Evolutionary conservation across 2,797 vertebrate genomes (phyloP).

Genomic region (Triplophysa yarkandensis): DNA sequence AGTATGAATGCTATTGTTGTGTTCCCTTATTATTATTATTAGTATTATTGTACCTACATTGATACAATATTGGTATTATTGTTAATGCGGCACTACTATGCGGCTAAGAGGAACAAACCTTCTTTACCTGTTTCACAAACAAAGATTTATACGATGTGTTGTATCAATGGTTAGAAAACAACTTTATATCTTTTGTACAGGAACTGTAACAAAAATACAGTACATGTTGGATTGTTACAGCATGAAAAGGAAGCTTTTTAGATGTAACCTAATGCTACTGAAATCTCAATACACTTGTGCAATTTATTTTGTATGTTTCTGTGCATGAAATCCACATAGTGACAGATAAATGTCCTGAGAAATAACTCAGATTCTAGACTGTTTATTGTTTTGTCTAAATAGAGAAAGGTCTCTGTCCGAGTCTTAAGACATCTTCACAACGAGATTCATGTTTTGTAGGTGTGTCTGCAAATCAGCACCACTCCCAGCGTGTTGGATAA

Average conservation of each 20-base stretch:
- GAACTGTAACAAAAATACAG: neutral
- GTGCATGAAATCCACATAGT: neutral
- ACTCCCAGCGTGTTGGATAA: slow-evolving; percentile 44
- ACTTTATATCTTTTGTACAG: neutral
- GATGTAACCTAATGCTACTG: neutral
- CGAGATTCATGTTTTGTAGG: slow-evolving; percentile 23
- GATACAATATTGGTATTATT: too few species aligned
- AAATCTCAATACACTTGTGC: neutral
- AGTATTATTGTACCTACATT: too few species aligned
- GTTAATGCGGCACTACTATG: neutral
- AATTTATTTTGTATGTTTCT: neutral
- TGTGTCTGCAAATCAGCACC: slow-evolving; percentile 40
- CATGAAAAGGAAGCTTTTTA: neutral
- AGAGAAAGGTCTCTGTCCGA: slow-evolving; percentile 8
- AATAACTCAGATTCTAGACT: neutral
- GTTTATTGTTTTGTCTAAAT: slow-evolving; percentile 9
- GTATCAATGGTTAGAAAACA: neutral
- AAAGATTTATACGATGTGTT: neutral
- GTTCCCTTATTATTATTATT: too few species aligned
- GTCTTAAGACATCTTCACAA: slow-evolving; percentile 18
- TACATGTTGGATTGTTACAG: neutral
- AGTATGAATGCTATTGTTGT: slow-evolving; percentile 64
- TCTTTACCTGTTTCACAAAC: neutral
- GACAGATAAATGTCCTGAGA: slow-evolving; percentile 6
- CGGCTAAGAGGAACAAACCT: too few species aligned